Evolutionary conservation across 2,113 vertebrate species (phyloP).

Genomic region (Nesogale talazaci): DNA sequence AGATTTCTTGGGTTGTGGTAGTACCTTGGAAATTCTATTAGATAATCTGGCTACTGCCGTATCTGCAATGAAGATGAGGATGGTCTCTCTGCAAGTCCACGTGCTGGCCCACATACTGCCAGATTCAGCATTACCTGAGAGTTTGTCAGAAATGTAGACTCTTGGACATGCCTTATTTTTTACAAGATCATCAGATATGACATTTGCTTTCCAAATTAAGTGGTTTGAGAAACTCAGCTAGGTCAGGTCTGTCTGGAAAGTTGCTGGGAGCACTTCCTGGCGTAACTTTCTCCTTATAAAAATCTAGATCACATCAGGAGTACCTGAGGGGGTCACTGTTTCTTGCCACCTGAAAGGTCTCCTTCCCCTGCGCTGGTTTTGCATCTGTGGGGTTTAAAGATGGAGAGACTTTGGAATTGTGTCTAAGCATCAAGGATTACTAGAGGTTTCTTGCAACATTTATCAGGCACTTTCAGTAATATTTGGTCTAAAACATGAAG

Average conservation of each 20-base stretch:
- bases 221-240: neutral
- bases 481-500: neutral
- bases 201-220: neutral
- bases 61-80: neutral
- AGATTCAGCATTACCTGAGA: neutral
- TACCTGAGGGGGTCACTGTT: neutral
- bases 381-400: neutral
- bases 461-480: neutral
- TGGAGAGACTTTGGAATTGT: slow-evolving; percentile 6
- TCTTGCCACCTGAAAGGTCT: slow-evolving; percentile 1
- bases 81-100: neutral
- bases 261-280: neutral
- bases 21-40: neutral
- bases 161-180: neutral
- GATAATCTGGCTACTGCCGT: neutral
- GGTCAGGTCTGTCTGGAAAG: neutral
- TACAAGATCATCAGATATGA: neutral
- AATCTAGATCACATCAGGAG: neutral
- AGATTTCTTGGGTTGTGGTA: neutral
- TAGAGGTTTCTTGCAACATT: neutral
- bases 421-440: neutral
- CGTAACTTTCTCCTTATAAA: neutral
- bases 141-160: neutral
- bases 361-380: neutral
- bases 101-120: neutral